Base-by-base conservation (phyloP, 2,888 invertebrate genomes). In the Drosophila mimica region DNA sequence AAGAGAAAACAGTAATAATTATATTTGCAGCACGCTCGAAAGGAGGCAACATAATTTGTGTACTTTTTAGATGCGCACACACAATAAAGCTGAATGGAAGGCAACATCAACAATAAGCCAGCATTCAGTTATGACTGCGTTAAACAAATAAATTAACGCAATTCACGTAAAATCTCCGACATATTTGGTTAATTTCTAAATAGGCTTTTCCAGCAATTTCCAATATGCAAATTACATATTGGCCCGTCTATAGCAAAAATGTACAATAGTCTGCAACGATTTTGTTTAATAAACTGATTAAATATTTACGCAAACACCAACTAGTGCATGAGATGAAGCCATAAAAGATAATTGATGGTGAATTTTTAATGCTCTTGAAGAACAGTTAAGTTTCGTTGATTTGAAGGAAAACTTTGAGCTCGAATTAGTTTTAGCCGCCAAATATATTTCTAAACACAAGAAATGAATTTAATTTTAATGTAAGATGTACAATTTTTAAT, bases 101-200 rank as follows among this genome's bases (percentile, higher is more conserved):
- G 54, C 49, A 15, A 30, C 4, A 30, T 15, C 13, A 52, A 71
- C 81, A 76, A 71, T 81, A 81, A 79, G 79, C 38, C 66, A 28
- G 56, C 63, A 46, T 30, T 71, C 69, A 49, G 46, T 36, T 25
- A 2, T 52, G 60, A 58, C 59, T 33, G 56, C 54, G 78, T 73
- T 84, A 77, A 76, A 66, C 82, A 85, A 86, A 86, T 88, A 86
- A 88, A 86, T 86, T 82, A 86, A 81, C 79, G 65, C 63, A 64
- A 76, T 83, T 74, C 72, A 51, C 70, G 46, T 64, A 72, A 83
- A 83, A 86, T 81, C 82, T 71, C 75, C 74, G 67, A 54, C 68
- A 76, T 76, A 79, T 83, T 88, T 76, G 85, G 88, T 83, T 86
- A 88, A 85, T 88, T 79, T 81, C 60, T 58, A 75, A 86, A 82